Evolutionary conservation across 2,113 vertebrate species (phyloP), one percentile per base, ranked within the genome.

Genomic region (Lampris megalopsis): DNA sequence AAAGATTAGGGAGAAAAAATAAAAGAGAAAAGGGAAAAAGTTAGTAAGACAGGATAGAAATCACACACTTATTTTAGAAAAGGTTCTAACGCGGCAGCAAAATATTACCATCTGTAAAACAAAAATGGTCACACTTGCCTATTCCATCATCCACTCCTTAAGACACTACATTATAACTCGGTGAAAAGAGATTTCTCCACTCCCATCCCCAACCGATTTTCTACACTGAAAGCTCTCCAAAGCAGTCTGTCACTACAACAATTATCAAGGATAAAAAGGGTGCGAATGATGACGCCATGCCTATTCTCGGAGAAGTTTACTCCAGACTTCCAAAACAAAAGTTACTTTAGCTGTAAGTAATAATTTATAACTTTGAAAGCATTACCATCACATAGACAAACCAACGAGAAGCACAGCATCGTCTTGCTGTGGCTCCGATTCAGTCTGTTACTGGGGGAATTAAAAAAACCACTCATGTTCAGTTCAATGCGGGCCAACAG

Each of bases 61-160:
- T 73, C 64, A 64, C 59, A 66, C 71, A 64, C 9, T 36, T 69
- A 1, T 24, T 24, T 24, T 24, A 24, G 24, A 24, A 24, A 24
- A 24, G 24, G 24, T 24, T 24, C 24, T 24, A 24, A 24, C 24
- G 24, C 24, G 71, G 75, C 37, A 77, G 68, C 3, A 11, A 41
- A 36, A 48, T 49, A 45, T 48, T 64, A 75, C 77, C 67, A 67
- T 70, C 73, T 77, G 5, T 40, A 79, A 66, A 80, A 73, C 35
- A 52, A 45, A 53, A 59, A 35, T 72, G 69, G 77, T 73, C 67
- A 2, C 74, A 7, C 63, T 65, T 8, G 11, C 80, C 65, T 70
- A 73, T 75, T 85, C 61, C 71, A 78, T 88, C 79, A 52, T 75
- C 75, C 57, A 10, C 77, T 60, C 68, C 73, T 58, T 45, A 53